phyloP scores from a whole-genome alignment of 2,113 vertebrate genomes.

The Hippocampus mohnikei region DNA sequence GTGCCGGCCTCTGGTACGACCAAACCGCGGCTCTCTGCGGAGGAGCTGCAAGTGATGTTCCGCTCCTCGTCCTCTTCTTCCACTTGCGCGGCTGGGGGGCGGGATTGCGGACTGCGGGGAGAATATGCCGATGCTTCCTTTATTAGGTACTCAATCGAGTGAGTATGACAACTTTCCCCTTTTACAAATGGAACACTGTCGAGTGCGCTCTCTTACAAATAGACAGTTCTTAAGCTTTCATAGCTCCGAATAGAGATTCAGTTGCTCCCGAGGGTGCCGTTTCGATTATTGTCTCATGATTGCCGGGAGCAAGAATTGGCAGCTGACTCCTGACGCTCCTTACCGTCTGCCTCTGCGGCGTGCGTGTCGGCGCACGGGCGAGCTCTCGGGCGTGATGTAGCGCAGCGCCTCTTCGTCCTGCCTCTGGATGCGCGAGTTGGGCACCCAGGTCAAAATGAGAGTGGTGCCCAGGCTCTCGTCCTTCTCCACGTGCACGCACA shows the following conservation, averaged over 20 bases:
- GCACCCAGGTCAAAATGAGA: conserved; percentile 94
- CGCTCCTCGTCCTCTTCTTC: conserved; percentile 72
- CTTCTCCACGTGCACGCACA: conserved; percentile 94
- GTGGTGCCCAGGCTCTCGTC: conserved; percentile 89
- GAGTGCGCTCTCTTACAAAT: not conserved
- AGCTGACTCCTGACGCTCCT: not conserved
- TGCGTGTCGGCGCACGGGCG: conserved; percentile 83
- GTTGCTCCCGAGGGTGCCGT: not conserved
- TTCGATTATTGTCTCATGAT: not conserved
- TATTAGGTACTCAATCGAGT: not conserved
- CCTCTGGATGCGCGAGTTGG: conserved; percentile 90
- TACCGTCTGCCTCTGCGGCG: conserved; percentile 70
- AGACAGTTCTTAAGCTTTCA: not conserved
- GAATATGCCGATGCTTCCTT: not conserved
- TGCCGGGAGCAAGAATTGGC: not conserved
- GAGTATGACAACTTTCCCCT: not conserved
- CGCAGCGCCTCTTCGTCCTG: conserved; percentile 95
- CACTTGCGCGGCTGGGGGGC: conserved; percentile 60
- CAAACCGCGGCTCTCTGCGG: conserved; percentile 64
- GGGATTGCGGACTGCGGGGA: conserved; percentile 42
- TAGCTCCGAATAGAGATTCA: not conserved
- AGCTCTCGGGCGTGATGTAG: conserved; percentile 92
- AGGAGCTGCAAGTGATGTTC: conserved; percentile 56
- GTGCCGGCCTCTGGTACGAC: conserved; percentile 37
- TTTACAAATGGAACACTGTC: not conserved